Conservation (phyloP, 2,888 invertebrate genomes). For the Lottia gigantea region DNA sequence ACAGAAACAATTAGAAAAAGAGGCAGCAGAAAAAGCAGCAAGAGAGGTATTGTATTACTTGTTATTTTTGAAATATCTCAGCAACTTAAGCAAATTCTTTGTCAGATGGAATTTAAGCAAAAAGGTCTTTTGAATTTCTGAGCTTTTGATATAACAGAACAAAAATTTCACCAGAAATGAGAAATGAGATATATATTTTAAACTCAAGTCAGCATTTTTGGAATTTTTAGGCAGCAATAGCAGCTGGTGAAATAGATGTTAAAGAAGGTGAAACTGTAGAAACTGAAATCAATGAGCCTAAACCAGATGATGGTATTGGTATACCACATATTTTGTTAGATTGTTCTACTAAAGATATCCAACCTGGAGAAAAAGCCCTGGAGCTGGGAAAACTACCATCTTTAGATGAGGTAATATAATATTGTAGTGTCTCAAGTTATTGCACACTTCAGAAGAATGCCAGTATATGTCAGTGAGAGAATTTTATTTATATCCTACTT, state of each 20-base stretch:
- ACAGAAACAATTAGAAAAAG: constrained; percentile 55
- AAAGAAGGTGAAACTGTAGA: constrained; percentile 36
- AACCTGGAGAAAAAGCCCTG: constrained; percentile 35
- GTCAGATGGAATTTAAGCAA: too few species aligned
- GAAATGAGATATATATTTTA: background rate
- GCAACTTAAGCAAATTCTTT: background rate
- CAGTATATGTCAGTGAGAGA: too few species aligned
- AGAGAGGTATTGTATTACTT: constrained; percentile 46
- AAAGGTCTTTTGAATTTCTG: too few species aligned
- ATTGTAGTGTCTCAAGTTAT: too few species aligned
- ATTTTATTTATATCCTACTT: too few species aligned
- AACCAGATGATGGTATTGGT: constrained; percentile 60
- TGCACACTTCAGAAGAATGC: too few species aligned
- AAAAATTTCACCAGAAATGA: background rate
- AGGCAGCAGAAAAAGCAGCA: constrained; percentile 57
- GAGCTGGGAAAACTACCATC: constrained; percentile 50
- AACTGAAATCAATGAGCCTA: constrained; percentile 45
- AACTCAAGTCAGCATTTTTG: background rate
- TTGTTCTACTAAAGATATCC: constrained; percentile 46
- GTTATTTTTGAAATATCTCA: background rate
- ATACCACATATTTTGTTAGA: constrained; percentile 63
- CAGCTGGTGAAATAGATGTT: constrained; percentile 35
- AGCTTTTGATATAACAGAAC: background rate
- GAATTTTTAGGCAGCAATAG: constrained; percentile 27
- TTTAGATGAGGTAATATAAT: constrained; percentile 50